Percentiles rank a stretch among this genome's conserved stretches.
These are phyloP conservation scores for Neogobius melanostomus DNA, from an alignment of 2,113 vertebrate species.

Conservation along the genomic window DNA sequence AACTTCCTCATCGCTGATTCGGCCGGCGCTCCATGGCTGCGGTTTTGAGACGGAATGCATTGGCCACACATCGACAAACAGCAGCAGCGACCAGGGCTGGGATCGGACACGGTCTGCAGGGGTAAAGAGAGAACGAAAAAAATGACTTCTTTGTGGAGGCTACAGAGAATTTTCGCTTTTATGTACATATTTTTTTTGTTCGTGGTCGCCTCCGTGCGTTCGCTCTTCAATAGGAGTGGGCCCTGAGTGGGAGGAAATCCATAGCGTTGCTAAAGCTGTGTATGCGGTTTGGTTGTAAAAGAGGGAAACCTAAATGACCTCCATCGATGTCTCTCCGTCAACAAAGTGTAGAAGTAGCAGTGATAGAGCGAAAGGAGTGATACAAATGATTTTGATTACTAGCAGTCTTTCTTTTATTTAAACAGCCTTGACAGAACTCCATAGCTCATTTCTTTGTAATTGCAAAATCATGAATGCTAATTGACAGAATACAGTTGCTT, in stretches of 20 bases:
- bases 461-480: too few relatives aligned
- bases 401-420: too few relatives aligned
- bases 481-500: too few relatives aligned
- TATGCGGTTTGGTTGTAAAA: constrained; percentile 15
- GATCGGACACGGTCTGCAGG: not conserved
- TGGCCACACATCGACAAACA: not conserved
- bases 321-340: not conserved
- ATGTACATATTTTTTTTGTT: not conserved
- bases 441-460: too few relatives aligned
- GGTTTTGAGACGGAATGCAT: constrained; percentile 1
- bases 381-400: not conserved
- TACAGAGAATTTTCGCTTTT: constrained; percentile 2
- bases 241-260: not conserved
- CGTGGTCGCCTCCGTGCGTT: not conserved
- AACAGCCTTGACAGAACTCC: too few relatives aligned
- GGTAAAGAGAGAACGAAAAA: not conserved
- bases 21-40: not conserved
- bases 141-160: not conserved
- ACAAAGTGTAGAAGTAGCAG: not conserved
- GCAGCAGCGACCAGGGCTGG: not conserved
- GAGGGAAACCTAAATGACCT: not conserved
- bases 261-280: not conserved
- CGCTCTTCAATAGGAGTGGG: not conserved
- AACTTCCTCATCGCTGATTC: not conserved
- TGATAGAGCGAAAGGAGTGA: not conserved